These are phyloP conservation scores for Aphidoletes aphidimyza DNA, from an alignment of 2,888 invertebrate genomes.

Conservation along the genomic window DNA sequence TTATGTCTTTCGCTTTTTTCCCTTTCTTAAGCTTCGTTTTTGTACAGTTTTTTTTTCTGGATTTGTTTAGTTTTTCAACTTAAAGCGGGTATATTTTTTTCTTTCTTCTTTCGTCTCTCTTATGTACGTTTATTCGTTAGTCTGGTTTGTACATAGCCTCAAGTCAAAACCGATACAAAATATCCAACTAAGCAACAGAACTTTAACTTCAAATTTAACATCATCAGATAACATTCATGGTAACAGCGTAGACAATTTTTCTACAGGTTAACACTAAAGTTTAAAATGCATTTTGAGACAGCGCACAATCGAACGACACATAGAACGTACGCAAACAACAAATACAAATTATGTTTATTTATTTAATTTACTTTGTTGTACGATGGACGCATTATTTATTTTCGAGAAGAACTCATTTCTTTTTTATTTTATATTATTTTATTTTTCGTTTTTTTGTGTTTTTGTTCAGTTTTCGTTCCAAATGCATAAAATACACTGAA, in stretches of 20 bases:
- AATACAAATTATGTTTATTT: conserved; percentile 54
- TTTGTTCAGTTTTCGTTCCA: not conserved
- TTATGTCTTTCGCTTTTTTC: not conserved
- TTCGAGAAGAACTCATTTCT: not conserved
- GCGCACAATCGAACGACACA: not conserved
- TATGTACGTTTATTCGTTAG: not conserved
- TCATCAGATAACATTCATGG: conserved; percentile 39
- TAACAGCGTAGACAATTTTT: conserved; percentile 13
- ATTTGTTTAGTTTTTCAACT: not conserved
- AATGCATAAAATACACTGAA: not conserved
- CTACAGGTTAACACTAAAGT: not conserved
- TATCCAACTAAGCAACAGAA: conserved; percentile 37
- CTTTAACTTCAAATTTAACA: conserved; percentile 31
- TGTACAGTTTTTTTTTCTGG: not conserved
- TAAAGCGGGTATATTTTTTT: conserved; percentile 38
- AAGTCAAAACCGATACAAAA: not conserved
- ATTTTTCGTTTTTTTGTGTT: too few relatives aligned
- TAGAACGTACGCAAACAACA: conserved; percentile 36
- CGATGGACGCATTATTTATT: conserved; percentile 48
- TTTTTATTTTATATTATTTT: too few relatives aligned
- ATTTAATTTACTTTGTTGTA: conserved; percentile 32
- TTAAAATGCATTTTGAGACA: not conserved
- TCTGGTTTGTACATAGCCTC: conserved; percentile 30
- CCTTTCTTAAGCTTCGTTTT: conserved; percentile 49
- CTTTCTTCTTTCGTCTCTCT: not conserved